These are phyloP conservation scores for Argyra leucocephala DNA, from an alignment of 2,888 invertebrate species.

Conservation along the genomic window DNA sequence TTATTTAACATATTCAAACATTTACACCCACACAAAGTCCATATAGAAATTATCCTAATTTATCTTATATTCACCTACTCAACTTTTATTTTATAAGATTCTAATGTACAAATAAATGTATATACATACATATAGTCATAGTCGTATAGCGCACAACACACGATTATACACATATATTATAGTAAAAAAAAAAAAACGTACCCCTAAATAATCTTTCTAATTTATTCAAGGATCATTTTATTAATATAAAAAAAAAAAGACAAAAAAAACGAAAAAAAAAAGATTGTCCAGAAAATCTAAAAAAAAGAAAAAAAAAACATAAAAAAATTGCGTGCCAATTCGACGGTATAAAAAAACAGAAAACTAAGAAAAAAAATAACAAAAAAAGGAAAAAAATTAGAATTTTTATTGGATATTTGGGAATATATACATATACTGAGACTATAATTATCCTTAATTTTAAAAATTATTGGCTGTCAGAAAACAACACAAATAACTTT, in stretches of 20 bases:
- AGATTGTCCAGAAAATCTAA: not conserved
- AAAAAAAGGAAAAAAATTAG: not conserved
- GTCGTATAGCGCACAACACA: too few species aligned
- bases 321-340: not conserved
- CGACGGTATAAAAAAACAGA: not conserved
- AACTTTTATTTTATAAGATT: too few species aligned
- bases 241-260: not conserved
- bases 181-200: not conserved
- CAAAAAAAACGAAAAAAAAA: not conserved
- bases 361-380: not conserved
- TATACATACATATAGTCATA: too few species aligned
- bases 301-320: not conserved
- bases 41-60: too few species aligned
- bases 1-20: too few species aligned
- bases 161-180: too few species aligned
- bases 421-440: not conserved
- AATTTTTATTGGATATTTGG: not conserved
- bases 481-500: not conserved
- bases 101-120: too few species aligned
- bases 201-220: not conserved
- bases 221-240: conserved; percentile 4
- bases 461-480: not conserved
- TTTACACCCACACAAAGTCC: too few species aligned
- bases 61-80: too few species aligned
- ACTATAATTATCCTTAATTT: not conserved